phyloP scores from a whole-genome alignment of 64 coral and sea anemone genomes.

The Stylophora pistillata region DNA sequence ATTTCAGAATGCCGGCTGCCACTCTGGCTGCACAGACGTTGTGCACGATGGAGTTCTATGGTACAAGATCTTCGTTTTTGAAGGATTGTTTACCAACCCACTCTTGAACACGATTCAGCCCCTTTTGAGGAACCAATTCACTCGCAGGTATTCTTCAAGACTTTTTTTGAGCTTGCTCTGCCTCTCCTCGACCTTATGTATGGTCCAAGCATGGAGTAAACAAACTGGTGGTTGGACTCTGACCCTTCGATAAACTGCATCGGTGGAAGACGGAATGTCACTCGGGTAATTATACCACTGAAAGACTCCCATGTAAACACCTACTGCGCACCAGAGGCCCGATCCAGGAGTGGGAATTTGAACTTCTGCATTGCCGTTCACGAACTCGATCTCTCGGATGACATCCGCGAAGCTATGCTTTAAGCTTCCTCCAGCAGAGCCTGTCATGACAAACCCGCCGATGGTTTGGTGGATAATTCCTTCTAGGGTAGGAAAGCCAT shows the following conservation, averaged over 20 bases:
- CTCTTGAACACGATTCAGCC: constrained; percentile 37
- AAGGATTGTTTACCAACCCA: constrained; percentile 40
- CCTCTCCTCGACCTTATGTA: constrained; percentile 44
- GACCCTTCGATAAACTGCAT: constrained; percentile 10
- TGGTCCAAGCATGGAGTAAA: constrained; percentile 44
- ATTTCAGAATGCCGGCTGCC: constrained; percentile 46
- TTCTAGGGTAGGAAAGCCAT: constrained; percentile 61
- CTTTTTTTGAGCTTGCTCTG: constrained; percentile 46
- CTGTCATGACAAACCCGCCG: constrained; percentile 62
- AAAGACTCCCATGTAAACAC: constrained; percentile 73
- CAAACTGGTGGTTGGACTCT: constrained; percentile 38
- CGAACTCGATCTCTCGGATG: constrained; percentile 71
- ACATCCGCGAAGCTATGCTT: constrained; percentile 61
- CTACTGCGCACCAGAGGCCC: constrained; percentile 56
- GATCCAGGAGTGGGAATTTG: constrained; percentile 1
- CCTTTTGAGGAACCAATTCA: constrained; percentile 76
- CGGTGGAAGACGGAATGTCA: constrained; percentile 52
- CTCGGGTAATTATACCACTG: constrained; percentile 70
- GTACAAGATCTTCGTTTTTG: not conserved
- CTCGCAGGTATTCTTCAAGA: constrained; percentile 51
- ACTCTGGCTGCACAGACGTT: not conserved
- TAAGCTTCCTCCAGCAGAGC: constrained; percentile 81
- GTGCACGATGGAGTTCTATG: constrained; percentile 12
- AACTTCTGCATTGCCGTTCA: constrained; percentile 41
- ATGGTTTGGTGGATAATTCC: constrained; percentile 72